These are phyloP conservation scores for Indicator maculatus DNA, from an alignment of 2,113 vertebrate genomes.

Conservation along the genomic window DNA sequence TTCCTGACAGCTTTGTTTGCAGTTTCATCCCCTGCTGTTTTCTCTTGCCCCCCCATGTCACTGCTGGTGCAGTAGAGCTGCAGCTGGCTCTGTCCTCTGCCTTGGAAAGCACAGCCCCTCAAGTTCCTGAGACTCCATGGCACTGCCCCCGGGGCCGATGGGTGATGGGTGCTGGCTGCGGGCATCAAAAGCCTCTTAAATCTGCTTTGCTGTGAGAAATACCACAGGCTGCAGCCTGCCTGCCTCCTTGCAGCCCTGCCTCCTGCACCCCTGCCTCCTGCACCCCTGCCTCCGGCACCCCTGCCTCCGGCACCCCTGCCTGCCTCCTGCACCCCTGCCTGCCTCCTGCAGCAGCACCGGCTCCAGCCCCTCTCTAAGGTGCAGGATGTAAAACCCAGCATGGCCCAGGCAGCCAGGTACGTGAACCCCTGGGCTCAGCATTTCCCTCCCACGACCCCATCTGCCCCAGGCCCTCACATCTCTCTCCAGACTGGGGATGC, in stretches of 20 bases:
- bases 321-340: not conserved
- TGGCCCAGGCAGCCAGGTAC: not conserved
- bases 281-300: no score
- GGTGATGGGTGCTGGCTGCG: not conserved
- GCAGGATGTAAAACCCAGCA: not conserved
- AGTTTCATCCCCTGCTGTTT: not conserved
- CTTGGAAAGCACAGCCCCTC: not conserved
- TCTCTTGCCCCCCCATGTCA: not conserved
- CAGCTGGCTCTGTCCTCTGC: not conserved
- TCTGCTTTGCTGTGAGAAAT: accelerated
- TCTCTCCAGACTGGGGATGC: not conserved
- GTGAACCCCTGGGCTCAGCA: not conserved
- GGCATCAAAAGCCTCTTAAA: not conserved
- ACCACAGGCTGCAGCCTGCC: accelerated
- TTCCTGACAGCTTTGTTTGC: constrained; percentile 13
- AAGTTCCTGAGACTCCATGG: not conserved
- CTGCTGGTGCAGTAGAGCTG: not conserved
- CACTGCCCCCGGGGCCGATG: accelerated
- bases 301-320: no score
- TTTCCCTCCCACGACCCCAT: not conserved
- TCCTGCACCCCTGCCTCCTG: no score
- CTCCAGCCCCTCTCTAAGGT: not conserved
- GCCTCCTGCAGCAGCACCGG: accelerated
- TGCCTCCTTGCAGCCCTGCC: no score
- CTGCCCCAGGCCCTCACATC: accelerated